These are phyloP conservation scores for Idaea straminata DNA, from an alignment of 2,888 invertebrate genomes.

Conservation along the genomic window DNA sequence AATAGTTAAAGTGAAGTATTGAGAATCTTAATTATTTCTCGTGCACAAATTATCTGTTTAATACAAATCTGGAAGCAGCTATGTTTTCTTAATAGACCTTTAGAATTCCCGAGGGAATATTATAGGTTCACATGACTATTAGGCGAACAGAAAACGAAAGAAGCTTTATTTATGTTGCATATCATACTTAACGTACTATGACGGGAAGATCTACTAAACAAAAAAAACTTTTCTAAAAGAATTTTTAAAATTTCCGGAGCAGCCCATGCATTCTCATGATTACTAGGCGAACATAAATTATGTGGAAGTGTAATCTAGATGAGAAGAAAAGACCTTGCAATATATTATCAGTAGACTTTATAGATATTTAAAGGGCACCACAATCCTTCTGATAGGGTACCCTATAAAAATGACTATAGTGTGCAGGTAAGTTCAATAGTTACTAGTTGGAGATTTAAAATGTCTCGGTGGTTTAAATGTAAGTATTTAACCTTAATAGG, in stretches of 20 bases:
- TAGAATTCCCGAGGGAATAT: constrained; percentile 33
- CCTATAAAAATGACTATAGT: constrained; percentile 38
- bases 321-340: too few species aligned
- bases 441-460: neutral
- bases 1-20: too few species aligned
- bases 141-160: constrained; percentile 44
- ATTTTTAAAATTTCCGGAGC: neutral
- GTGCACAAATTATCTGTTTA: too few species aligned
- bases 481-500: neutral
- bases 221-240: neutral
- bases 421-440: constrained; percentile 13
- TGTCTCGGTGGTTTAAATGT: neutral
- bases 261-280: constrained; percentile 7
- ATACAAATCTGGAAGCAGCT: neutral
- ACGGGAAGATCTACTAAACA: neutral
- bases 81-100: neutral
- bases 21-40: too few species aligned
- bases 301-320: constrained; percentile 37
- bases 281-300: constrained; percentile 33
- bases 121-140: constrained; percentile 56
- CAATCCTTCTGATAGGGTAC: constrained; percentile 37
- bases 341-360: constrained; percentile 32
- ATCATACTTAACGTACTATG: neutral
- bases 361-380: constrained; percentile 31
- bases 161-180: constrained; percentile 24